Evolutionary conservation across 2,888 invertebrate genomes (phyloP), one percentile per base, ranked within the genome.

Genomic region (Xylocampa areola): DNA sequence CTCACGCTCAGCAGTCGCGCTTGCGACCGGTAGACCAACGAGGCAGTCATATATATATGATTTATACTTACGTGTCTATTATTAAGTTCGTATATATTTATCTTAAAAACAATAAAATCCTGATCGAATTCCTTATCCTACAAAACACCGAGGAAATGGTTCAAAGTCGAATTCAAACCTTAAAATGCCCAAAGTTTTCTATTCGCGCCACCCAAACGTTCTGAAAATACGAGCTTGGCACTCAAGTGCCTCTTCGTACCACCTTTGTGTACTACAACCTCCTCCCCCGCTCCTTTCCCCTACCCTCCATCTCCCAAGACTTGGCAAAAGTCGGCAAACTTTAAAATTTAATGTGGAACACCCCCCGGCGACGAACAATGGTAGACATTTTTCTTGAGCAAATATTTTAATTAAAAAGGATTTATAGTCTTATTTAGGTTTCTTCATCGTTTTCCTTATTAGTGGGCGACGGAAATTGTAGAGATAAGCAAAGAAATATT

Each of bases 371-470:
- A 11, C 17, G 48, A 45, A 51, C 40, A 44, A 21, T 39, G 25
- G 27, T 36, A 49, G 48, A 40, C 8, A n/a, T 23, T 53, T 59
- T 58, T 50, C 30, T 40, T 36, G 1, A 29, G 41, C 4, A 16
- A 25, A 61, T 53, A 52, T 63, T 73, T 67, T 68, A 68, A 73
- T 72, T 62, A 69, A 52, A 61, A 36, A 49, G 47, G 51, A 57
- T 60, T 52, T 65, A 66, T 53, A 53, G 47, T 36, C 17, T 21
- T 41, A 4, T 16, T 27, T 21, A 13, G 8, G 23, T 13, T 44
- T 40, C 50, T 55, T 32, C 10, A 21, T 25, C 29, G 17, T 52
- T 13, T 43, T 58, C 19, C 14, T 35, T 67, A 53, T 53, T 32
- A 44, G 25, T 4, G 1, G 14, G n/a, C 1, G 7, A 11, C 7